A percentile compares a stretch with the other conserved stretches of the same genome.
Conservation (phyloP, 2,113 vertebrate species). For the Onychorhynchus coronatus region DNA sequence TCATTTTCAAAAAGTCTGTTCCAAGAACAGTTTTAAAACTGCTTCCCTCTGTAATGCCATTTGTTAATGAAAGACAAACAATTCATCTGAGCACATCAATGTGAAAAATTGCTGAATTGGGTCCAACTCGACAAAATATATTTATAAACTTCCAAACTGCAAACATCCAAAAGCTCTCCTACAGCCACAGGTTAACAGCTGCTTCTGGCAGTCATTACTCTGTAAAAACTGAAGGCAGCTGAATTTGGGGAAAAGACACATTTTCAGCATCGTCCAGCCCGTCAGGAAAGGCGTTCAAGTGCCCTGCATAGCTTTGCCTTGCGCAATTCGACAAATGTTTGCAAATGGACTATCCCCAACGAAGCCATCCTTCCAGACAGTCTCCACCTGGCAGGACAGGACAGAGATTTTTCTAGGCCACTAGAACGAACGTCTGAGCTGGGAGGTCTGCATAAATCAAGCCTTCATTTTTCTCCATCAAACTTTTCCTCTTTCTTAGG, state of each 20-base stretch:
- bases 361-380: not conserved
- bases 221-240: not conserved
- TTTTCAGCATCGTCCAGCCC: not conserved
- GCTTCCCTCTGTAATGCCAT: not conserved
- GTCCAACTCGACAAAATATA: not conserved
- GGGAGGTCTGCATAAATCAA: slow-evolving; percentile 39
- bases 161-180: not conserved
- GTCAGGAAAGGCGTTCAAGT: not conserved
- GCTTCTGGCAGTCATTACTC: not conserved
- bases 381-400: not conserved
- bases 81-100: not conserved
- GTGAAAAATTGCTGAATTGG: not conserved
- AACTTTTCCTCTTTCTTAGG: slow-evolving; percentile 22
- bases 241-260: not conserved
- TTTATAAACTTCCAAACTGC: not conserved
- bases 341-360: not conserved
- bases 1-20: not conserved
- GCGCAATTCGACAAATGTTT: slow-evolving; percentile 16
- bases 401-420: not conserved
- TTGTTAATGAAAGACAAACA: slow-evolving; percentile 31
- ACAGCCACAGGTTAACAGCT: not conserved
- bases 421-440: not conserved
- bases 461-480: not conserved
- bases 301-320: not conserved
- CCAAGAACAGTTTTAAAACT: slow-evolving; percentile 14